These are phyloP conservation scores for Rhabdornis inornatus DNA, from an alignment of 2,113 vertebrate species.

Conservation along the genomic window DNA sequence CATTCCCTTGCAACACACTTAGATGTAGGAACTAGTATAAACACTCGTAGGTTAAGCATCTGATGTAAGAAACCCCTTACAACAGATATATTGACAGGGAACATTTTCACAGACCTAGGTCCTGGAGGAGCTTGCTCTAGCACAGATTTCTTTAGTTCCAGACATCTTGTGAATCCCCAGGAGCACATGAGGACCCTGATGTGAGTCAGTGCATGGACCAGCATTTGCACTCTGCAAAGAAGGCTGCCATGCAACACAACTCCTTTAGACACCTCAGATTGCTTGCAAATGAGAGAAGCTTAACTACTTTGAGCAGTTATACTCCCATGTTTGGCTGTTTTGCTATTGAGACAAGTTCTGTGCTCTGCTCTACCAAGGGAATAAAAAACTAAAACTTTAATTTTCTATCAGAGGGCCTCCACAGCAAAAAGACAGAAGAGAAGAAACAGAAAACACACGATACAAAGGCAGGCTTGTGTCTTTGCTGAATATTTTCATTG, in stretches of 20 bases:
- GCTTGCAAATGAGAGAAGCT: background rate
- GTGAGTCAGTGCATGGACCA: background rate
- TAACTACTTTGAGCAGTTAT: background rate
- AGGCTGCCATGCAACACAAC: rapidly evolving
- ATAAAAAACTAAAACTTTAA: background rate
- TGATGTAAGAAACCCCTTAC: background rate
- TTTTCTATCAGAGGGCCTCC: background rate
- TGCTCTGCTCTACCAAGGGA: background rate
- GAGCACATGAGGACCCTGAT: background rate
- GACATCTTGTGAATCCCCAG: background rate
- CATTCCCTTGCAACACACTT: background rate
- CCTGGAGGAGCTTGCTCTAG: background rate
- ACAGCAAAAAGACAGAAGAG: constrained; percentile 10
- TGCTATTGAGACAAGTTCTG: background rate
- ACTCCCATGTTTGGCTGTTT: rapidly evolving
- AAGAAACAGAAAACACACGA: constrained; percentile 31
- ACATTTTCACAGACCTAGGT: background rate
- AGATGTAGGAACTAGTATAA: background rate
- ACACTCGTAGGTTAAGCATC: background rate
- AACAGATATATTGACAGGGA: background rate
- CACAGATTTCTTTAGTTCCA: background rate
- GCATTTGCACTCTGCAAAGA: background rate
- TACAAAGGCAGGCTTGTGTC: constrained; percentile 42
- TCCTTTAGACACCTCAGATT: background rate
- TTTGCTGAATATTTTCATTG: constrained; percentile 46